Evolutionary conservation across 1,140 invertebrate genomes (phyloP), one percentile per base, ranked within the genome.

Genomic region (Drosophila tani): DNA sequence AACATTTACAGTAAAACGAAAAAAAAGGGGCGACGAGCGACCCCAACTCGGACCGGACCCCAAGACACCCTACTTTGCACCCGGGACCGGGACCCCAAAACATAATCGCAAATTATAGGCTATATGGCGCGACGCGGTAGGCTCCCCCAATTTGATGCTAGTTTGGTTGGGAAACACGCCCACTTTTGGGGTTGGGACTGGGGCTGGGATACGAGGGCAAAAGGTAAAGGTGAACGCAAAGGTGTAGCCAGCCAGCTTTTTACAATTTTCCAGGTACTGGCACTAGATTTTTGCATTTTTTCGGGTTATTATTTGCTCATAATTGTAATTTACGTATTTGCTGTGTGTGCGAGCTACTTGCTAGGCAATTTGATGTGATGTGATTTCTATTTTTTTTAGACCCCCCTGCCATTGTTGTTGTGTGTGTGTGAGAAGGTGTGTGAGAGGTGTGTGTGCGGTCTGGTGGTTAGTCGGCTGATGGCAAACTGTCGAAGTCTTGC

Each of bases 271-370:
- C 60, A 81, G 71, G 77, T 78, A 81, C 51, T 59, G 51, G 41
- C 66, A 63, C 71, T 79, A 63, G 43, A 59, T 75, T 86, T 83
- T 75, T 84, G 69, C 65, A 83, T 83, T 88, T 88, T 87, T 88
- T 88, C 81, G 85, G 85, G 81, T 75, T 88, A 90, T 88, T 88
- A 88, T 88, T 90, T 88, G 84, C 77, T 79, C 85, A 90, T 88
- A 88, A 88, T 88, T 88, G 84, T 88, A 88, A 88, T 88, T 88
- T 88, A 88, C 81, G 84, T 90, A 81, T 88, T 90, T 90, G 85
- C 68, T 62, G 77, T 88, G 80, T 78, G 75, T 65, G 77, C 74
- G 62, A 68, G 84, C 85, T 84, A 88, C 85, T 90, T 90, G 84
- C 75, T 73, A 88, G 81, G 85, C 81, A 56, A 56, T 56, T 56